Conservation (phyloP, 2,797 vertebrate species). For the Sebastes nivosus region DNA sequence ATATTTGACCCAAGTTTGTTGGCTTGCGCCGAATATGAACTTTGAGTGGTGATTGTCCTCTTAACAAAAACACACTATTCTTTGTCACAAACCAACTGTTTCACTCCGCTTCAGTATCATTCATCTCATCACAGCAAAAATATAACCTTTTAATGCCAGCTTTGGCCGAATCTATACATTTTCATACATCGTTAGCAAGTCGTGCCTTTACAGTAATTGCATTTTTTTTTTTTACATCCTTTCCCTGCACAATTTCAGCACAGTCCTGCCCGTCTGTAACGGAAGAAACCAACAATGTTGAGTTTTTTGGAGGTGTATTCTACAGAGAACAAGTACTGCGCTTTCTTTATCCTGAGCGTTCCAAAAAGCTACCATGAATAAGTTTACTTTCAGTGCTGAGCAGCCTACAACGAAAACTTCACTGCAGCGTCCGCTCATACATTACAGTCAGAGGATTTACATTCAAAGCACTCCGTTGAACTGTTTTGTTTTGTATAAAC, state of each 20-base stretch:
- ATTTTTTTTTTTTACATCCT: conserved; percentile 50
- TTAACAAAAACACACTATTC: conserved; percentile 53
- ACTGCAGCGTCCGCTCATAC: conserved; percentile 46
- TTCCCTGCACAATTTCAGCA: conserved; percentile 49
- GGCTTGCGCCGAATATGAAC: conserved; percentile 28
- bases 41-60: conserved; percentile 53
- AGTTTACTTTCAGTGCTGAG: conserved; percentile 46
- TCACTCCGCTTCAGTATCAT: conserved; percentile 45
- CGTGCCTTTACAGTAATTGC: conserved; percentile 37
- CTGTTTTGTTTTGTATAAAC: conserved; percentile 63
- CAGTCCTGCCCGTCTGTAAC: conserved; percentile 46
- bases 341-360: conserved; percentile 72
- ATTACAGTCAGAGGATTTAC: conserved; percentile 68
- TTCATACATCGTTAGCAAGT: conserved; percentile 57
- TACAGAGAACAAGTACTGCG: conserved; percentile 54
- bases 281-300: conserved; percentile 40
- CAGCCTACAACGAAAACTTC: conserved; percentile 36
- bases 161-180: conserved; percentile 66
- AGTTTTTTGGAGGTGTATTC: conserved; percentile 26
- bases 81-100: conserved; percentile 39
- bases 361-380: conserved; percentile 51
- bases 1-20: conserved; percentile 33
- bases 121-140: conserved; percentile 61
- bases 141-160: conserved; percentile 54
- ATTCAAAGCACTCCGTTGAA: conserved; percentile 64